phyloP scores from a whole-genome alignment of 1,140 invertebrate genomes.

The Harlomillsia oculata region DNA sequence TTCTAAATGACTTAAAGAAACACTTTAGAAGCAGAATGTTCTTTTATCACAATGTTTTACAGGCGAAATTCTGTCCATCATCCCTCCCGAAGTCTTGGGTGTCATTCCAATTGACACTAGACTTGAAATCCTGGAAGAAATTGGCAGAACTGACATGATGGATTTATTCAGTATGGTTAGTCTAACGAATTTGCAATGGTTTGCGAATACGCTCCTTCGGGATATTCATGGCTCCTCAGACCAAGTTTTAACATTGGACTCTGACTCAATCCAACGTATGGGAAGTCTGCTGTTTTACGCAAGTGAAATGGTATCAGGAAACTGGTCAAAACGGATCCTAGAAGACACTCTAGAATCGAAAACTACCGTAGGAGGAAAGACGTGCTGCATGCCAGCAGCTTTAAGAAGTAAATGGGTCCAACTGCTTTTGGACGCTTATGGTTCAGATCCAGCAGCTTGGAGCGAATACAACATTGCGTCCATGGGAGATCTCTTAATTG shows the following conservation, averaged over 20 bases:
- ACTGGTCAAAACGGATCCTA: slow-evolving; percentile 1
- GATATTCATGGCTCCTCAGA: slow-evolving; percentile 1
- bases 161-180: slow-evolving; percentile 20
- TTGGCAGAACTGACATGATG: slow-evolving; percentile 21
- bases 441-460: slow-evolving; percentile 25
- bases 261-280: slow-evolving; percentile 4
- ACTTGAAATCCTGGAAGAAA: slow-evolving; percentile 23
- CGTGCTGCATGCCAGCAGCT: slow-evolving; percentile 24
- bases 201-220: slow-evolving; percentile 14
- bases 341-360: slow-evolving; percentile 23
- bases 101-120: background rate
- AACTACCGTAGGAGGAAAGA: slow-evolving; percentile 16
- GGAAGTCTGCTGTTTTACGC: slow-evolving; percentile 30
- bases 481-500: slow-evolving; percentile 30
- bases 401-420: slow-evolving; percentile 17
- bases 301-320: background rate
- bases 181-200: slow-evolving; percentile 17
- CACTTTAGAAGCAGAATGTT: background rate
- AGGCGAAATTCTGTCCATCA: slow-evolving; percentile 29
- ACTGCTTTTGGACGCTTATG: slow-evolving; percentile 22
- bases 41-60: background rate
- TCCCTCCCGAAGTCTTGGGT: slow-evolving; percentile 20
- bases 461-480: slow-evolving; percentile 16
- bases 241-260: background rate
- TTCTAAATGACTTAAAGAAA: background rate